phyloP scores from a whole-genome alignment of 2,113 vertebrate genomes.

The Lepus americanus region DNA sequence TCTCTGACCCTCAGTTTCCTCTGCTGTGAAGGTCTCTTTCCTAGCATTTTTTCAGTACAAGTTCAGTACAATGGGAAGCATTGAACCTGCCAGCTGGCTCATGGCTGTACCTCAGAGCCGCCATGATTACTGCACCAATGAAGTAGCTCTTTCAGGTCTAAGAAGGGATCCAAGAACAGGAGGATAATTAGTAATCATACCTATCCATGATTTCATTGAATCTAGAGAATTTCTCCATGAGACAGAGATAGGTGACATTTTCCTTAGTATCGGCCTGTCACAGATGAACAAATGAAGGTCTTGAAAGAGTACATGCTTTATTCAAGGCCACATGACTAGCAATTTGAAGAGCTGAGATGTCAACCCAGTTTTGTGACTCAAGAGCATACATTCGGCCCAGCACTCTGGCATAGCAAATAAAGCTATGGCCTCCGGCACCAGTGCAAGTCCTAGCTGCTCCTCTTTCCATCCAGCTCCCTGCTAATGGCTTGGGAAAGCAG shows the following conservation, averaged over 20 bases:
- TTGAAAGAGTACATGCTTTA: not conserved
- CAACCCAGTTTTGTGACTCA: not conserved
- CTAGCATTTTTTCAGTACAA: not conserved
- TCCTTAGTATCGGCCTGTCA: not conserved
- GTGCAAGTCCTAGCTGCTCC: too few species aligned
- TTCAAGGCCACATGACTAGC: not conserved
- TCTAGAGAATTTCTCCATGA: not conserved
- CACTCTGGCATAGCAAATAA: too few species aligned
- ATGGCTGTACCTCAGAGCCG: not conserved
- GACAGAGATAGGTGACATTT: not conserved
- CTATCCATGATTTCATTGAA: conserved; percentile 38
- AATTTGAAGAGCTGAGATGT: not conserved
- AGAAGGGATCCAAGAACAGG: not conserved
- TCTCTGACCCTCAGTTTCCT: conserved; percentile 22
- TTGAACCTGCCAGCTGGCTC: not conserved
- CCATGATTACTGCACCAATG: not conserved
- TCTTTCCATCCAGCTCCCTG: too few species aligned
- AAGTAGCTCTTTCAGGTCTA: not conserved
- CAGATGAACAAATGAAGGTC: not conserved
- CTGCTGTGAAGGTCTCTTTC: not conserved
- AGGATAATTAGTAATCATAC: not conserved
- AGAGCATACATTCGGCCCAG: not conserved
- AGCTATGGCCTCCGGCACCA: too few species aligned
- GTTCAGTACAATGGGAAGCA: not conserved
- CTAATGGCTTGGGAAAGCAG: too few species aligned